phyloP scores from a whole-genome alignment of 2,888 invertebrate species.

The Tetheella fluctuosa region DNA sequence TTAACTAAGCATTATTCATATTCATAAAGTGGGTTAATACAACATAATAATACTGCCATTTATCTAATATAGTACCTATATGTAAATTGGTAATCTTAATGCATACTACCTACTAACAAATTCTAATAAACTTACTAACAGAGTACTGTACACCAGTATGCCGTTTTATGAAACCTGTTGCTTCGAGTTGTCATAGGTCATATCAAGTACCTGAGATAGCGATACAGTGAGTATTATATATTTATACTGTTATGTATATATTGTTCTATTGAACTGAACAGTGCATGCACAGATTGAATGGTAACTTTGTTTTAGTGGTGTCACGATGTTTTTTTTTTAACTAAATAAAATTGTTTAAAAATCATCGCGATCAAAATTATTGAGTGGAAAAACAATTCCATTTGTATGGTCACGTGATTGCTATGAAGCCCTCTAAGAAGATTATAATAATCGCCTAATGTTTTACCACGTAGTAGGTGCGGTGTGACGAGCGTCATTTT shows the following conservation, averaged over 20 bases:
- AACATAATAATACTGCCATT: background rate
- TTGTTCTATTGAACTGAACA: slow-evolving; percentile 13
- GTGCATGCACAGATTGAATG: background rate
- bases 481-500: no score
- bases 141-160: slow-evolving; percentile 82
- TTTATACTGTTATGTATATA: slow-evolving; percentile 13
- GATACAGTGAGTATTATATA: slow-evolving; percentile 74
- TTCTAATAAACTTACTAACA: slow-evolving; percentile 68
- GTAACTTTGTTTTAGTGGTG: no score
- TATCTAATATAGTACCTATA: slow-evolving; percentile 17
- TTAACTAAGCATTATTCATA: slow-evolving; percentile 4
- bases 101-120: slow-evolving; percentile 51
- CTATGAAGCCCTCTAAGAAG: no score
- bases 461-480: no score
- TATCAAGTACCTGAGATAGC: slow-evolving; percentile 79
- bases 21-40: background rate
- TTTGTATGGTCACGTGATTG: no score
- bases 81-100: slow-evolving; percentile 17
- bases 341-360: no score
- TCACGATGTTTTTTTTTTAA: no score
- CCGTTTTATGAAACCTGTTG: slow-evolving; percentile 81
- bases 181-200: slow-evolving; percentile 65
- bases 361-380: no score
- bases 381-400: no score
- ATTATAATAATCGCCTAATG: no score